Evolutionary conservation across 2,888 invertebrate species (phyloP), one percentile per base, ranked within the genome.

Genomic region (Habrosyne pyritoides): DNA sequence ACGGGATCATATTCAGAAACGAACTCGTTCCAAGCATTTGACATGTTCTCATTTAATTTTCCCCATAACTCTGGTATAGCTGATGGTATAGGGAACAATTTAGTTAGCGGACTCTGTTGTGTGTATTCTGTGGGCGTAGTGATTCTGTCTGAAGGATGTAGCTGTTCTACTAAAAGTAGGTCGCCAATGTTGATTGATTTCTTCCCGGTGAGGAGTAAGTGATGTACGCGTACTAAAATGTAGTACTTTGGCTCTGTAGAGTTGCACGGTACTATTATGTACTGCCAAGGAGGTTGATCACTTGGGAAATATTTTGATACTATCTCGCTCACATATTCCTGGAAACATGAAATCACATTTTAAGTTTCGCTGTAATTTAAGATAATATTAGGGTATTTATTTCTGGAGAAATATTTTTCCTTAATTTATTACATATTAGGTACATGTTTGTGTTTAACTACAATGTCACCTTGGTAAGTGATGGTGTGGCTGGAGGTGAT

Each of bases 11-110:
- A 96, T 71, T 95, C 95, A 22, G 95, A 95, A 6, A 96, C 94
- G 66, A 97, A 96, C 71, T 96, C 96, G 74, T 97, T 97, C 97
- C 97, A 97, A 21, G 94, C 91, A 67, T 96, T 96, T 18, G 95
- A 94, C 30, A 96, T 83, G 58, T 94, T 94, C 67, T 96, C 95
- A 46, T 94, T 93, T 12, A 97, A 67, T 64, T 95, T 95, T 42
- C 94, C 94, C 79, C 94, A 94, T 10, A 97, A 86, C 55, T 94
- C 93, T 21, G 95, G 95, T 52, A 96, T 93, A 18, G 95, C 94
- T 58, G 94, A 92, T 0, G 95, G 94, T 21, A 92, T 89, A 10
- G 94, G 93, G 48, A 95, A 92, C 10, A 95, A 91, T 59, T 94
- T 87, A 1, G 89, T 82, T 66, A 90, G 82, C 59, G 89, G 95